These are phyloP conservation scores for Ovis aries DNA, from an alignment of 2,113 vertebrate species.

Conservation along the genomic window DNA sequence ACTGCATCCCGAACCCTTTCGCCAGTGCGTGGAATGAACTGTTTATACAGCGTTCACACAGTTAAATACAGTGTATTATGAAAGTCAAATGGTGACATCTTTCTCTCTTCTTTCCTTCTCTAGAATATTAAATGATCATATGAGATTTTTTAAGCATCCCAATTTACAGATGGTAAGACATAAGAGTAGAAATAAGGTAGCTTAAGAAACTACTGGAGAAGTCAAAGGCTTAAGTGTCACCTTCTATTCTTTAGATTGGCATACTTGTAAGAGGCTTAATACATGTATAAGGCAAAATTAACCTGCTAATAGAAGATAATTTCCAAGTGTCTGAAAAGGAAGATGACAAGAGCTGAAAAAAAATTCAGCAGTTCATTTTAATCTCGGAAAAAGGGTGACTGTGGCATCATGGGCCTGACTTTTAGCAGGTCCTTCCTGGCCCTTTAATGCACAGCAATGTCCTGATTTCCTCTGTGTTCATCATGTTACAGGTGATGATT, in stretches of 20 bases:
- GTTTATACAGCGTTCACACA: not conserved
- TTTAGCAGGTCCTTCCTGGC: not conserved
- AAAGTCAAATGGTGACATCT: not conserved
- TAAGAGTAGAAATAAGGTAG: not conserved
- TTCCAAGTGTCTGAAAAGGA: not conserved
- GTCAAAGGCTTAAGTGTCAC: not conserved
- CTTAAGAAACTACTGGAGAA: not conserved
- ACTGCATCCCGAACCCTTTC: not conserved
- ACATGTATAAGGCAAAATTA: not conserved
- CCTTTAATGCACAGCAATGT: constrained; percentile 10
- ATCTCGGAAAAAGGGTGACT: not conserved
- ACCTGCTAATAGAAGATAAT: not conserved
- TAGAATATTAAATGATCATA: not conserved
- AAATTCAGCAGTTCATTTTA: not conserved
- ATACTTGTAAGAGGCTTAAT: not conserved
- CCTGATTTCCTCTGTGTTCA: not conserved
- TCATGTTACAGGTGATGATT: not conserved
- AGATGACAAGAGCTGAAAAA: not conserved
- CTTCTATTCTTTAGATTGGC: not conserved
- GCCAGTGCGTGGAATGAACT: not conserved
- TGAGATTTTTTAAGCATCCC: not conserved
- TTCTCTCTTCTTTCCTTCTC: not conserved
- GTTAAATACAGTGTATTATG: not conserved
- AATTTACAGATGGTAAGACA: not conserved
- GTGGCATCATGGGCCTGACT: not conserved